Evolutionary conservation across 2,888 invertebrate species (phyloP).

Genomic region (Acrocyrtus sp.): DNA sequence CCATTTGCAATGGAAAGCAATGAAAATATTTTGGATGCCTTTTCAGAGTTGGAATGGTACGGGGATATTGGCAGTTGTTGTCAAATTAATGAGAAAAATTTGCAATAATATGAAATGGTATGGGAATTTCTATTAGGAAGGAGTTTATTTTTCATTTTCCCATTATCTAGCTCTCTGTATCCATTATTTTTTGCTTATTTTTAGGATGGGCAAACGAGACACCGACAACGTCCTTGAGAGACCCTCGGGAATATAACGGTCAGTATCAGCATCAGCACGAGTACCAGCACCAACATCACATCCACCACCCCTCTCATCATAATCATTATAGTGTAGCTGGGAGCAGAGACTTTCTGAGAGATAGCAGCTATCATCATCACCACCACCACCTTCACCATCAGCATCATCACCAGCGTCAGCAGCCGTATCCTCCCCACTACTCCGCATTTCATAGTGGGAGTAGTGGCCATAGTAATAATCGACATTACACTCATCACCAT

Average conservation of each 20-base stretch:
- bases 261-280: slow-evolving; percentile 2
- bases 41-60: too few species aligned
- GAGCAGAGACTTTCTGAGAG: slow-evolving; percentile 9
- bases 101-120: too few species aligned
- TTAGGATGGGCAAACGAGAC: slow-evolving; percentile 43
- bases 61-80: too few species aligned
- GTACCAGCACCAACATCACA: slow-evolving; percentile 13
- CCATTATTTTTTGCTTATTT: background rate
- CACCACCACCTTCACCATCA: slow-evolving; percentile 1
- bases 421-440: slow-evolving; percentile 1
- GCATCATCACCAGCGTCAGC: background rate
- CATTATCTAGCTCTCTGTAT: too few species aligned
- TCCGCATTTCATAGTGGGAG: background rate
- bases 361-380: background rate
- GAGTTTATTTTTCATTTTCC: too few species aligned
- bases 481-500: slow-evolving; percentile 22
- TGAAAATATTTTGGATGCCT: too few species aligned
- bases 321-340: slow-evolving; percentile 15
- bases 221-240: slow-evolving; percentile 44
- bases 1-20: too few species aligned
- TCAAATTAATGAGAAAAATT: too few species aligned
- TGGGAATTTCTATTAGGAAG: too few species aligned
- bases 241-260: slow-evolving; percentile 13
- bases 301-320: slow-evolving; percentile 17
- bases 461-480: slow-evolving; percentile 20